Conservation (phyloP, 2,113 vertebrate genomes). For the Pseudorhombus dupliciocellatus region DNA sequence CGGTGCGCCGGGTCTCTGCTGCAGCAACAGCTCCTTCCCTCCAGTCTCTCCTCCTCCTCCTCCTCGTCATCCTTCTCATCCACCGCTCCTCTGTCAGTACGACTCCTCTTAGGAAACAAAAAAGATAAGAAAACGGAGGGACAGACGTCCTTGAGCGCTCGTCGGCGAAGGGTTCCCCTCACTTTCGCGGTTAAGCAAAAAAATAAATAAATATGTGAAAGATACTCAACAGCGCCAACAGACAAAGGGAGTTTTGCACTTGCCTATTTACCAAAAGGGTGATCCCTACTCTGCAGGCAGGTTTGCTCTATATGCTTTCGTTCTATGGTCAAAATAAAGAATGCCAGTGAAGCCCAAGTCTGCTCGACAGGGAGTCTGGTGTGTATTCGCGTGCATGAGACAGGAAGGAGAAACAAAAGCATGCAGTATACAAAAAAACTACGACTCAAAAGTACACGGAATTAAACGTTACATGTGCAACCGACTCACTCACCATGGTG, state of each 20-base stretch:
- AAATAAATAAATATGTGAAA: constrained; percentile 58
- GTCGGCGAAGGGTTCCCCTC: constrained; percentile 75
- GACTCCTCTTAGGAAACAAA: constrained; percentile 54
- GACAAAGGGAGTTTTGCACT: constrained; percentile 83
- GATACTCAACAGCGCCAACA: constrained; percentile 91
- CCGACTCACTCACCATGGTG: constrained; percentile 86
- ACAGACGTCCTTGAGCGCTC: constrained; percentile 57
- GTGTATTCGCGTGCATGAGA: constrained; percentile 44
- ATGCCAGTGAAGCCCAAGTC: constrained; percentile 40
- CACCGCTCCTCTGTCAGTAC: constrained; percentile 37
- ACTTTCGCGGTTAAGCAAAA: constrained; percentile 64
- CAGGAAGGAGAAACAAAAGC: constrained; percentile 41
- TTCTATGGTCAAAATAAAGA: constrained; percentile 70
- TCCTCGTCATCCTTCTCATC: constrained; percentile 33
- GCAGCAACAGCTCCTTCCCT: constrained; percentile 58
- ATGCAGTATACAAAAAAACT: constrained; percentile 63
- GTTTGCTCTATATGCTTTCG: constrained; percentile 74
- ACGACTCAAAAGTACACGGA: constrained; percentile 69
- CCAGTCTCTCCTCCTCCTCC: constrained; percentile 20
- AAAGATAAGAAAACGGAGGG: constrained; percentile 43
- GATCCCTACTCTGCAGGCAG: constrained; percentile 87
- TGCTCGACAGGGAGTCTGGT: constrained; percentile 38
- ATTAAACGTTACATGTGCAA: constrained; percentile 80
- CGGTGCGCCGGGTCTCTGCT: constrained; percentile 61
- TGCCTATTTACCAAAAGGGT: constrained; percentile 86